These are phyloP conservation scores for Scomber scombrus DNA, from an alignment of 2,113 vertebrate genomes.

Conservation along the genomic window DNA sequence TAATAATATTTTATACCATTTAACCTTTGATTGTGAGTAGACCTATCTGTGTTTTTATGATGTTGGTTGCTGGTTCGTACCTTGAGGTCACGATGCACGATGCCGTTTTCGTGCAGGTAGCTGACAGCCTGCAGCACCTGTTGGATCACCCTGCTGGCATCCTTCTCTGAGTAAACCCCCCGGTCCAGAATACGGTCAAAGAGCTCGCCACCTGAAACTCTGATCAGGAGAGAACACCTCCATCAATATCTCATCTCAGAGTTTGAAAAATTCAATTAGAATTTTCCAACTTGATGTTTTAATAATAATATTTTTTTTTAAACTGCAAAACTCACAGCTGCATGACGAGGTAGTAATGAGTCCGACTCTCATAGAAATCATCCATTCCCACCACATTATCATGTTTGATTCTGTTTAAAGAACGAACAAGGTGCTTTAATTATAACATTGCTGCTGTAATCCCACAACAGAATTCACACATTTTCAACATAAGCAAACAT, in stretches of 20 bases:
- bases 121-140: conserved; percentile 94
- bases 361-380: conserved; percentile 94
- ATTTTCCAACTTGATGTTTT: not conserved
- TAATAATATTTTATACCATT: no score
- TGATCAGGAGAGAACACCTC: conserved; percentile 52
- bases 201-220: conserved; percentile 95
- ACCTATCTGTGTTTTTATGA: not conserved
- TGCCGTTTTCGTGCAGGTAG: conserved; percentile 93
- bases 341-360: conserved; percentile 97
- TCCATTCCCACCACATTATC: conserved; percentile 96
- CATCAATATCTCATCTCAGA: not conserved
- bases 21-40: not conserved
- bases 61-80: conserved; percentile 67
- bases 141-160: conserved; percentile 94
- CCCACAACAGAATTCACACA: not conserved
- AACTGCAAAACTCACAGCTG: conserved; percentile 91
- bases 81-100: conserved; percentile 97
- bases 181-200: conserved; percentile 97
- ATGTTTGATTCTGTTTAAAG: conserved; percentile 91
- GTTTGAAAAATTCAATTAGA: not conserved
- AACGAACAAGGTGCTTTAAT: conserved; percentile 8
- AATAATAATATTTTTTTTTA: not conserved
- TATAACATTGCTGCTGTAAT: not conserved
- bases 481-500: not conserved
- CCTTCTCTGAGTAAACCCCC: conserved; percentile 95